phyloP scores from a whole-genome alignment of 2,113 vertebrate species.

The Oceanites oceanicus region DNA sequence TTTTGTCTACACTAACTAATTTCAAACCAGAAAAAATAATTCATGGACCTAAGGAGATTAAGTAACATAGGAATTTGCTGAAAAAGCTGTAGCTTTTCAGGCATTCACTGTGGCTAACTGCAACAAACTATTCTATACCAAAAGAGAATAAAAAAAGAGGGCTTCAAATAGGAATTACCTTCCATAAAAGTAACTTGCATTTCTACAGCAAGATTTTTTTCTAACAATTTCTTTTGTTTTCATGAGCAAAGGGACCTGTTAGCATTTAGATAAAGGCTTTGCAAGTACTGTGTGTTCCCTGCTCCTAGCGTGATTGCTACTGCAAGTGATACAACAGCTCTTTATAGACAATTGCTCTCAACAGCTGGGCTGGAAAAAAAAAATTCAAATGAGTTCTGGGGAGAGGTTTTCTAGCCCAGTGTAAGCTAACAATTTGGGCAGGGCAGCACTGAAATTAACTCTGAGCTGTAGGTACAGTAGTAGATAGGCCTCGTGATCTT shows the following conservation, averaged over 20 bases:
- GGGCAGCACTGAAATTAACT: not conserved
- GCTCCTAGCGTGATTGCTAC: not conserved
- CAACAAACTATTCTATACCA: not conserved
- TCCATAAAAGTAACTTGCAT: not conserved
- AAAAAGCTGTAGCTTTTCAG: not conserved
- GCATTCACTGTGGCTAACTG: not conserved
- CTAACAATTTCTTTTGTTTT: not conserved
- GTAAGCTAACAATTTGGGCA: not conserved
- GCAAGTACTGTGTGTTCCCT: not conserved
- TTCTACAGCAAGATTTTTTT: not conserved
- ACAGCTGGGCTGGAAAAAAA: not conserved
- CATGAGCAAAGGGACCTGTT: not conserved
- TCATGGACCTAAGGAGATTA: not conserved
- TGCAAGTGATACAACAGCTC: not conserved
- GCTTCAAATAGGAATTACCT: not conserved
- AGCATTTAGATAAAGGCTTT: not conserved
- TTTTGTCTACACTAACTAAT: not conserved
- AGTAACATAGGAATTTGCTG: not conserved
- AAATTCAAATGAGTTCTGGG: not conserved
- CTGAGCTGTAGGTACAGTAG: not conserved
- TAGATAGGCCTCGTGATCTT: not conserved
- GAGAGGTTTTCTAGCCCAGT: not conserved
- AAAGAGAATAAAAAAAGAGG: not conserved
- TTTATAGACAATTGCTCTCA: not conserved
- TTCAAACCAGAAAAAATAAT: not conserved